Base-by-base conservation (phyloP, 2,888 invertebrate species). In the Actias luna region DNA sequence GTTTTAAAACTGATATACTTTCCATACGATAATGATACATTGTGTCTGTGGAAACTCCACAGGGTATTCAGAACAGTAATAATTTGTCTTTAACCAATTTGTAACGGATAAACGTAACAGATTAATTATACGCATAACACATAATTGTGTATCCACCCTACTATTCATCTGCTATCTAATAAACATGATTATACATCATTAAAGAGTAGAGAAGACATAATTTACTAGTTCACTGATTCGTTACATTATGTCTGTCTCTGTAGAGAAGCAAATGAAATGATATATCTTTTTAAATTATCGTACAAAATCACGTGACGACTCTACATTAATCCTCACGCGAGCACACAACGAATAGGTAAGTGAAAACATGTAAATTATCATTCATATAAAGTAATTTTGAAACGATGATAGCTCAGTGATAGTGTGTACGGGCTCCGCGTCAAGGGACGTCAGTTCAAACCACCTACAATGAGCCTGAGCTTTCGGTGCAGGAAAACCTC, bases 291-390 rank as follows among this genome's bases (percentile, higher is more conserved):
- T 25, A 25, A 36, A 36, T n/a, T 10, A 7, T 25, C 4, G 36
- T 52, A 52, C 52, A 60, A 52, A 25, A 12, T 55, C 12, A 52
- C 52, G 52, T 52, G 60, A 27, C n/a, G 16, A 55, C 55, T n/a
- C 36, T 8, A 22, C 52, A 55, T 46, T 35, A 16, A 18, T 22
- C 12, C 42, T 57, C 29, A 61, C 18, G 18, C 35, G 5, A n/a
- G 12, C 35, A 18, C 35, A 27, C 5, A 57, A 16, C 14, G 33
- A 36, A 50, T 18, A n/a, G 5, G 61, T 61, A n/a, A 12, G 61
- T 61, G 57, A 61, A 61, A 57, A 55, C 39, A 22, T 57, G 16
- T 29, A 39, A 57, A 33, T 60, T 50, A 10, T 46, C 12, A 46
- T 16, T 33, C n/a, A 22, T 16, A n/a, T n/a, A n/a, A n/a, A n/a